Percentiles rank a stretch among this genome's conserved stretches.
Evolutionary conservation across 2,113 vertebrate genomes (phyloP).

Genomic region (Myotis davidii): DNA sequence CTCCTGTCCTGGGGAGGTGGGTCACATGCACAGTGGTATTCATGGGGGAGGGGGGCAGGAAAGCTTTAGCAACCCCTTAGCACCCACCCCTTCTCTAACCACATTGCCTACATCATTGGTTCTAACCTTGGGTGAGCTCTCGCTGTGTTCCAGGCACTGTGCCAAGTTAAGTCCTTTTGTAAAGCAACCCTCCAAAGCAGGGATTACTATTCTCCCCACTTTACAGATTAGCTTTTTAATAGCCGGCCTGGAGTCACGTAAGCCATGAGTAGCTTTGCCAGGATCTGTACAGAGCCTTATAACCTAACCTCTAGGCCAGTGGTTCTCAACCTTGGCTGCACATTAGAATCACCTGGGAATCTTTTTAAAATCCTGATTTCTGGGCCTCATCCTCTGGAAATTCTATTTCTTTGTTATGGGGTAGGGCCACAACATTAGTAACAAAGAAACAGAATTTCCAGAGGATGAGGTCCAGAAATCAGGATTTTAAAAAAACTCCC

Average conservation of each 20-base stretch:
- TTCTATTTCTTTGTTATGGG: no score
- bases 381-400: no score
- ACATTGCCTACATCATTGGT: neutral
- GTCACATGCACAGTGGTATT: neutral
- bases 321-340: no score
- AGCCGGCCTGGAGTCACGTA: neutral
- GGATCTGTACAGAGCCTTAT: neutral
- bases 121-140: neutral
- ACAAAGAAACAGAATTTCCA: no score
- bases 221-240: neutral
- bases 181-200: neutral
- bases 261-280: neutral
- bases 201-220: neutral
- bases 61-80: neutral
- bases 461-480: no score
- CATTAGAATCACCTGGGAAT: no score
- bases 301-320: neutral
- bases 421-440: no score
- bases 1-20: neutral
- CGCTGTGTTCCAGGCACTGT: neutral
- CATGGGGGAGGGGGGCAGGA: neutral
- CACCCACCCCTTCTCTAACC: neutral
- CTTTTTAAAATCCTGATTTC: no score
- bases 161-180: neutral
- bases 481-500: no score